phyloP scores from a whole-genome alignment of 2,888 invertebrate species.

The Cerastis leucographa region DNA sequence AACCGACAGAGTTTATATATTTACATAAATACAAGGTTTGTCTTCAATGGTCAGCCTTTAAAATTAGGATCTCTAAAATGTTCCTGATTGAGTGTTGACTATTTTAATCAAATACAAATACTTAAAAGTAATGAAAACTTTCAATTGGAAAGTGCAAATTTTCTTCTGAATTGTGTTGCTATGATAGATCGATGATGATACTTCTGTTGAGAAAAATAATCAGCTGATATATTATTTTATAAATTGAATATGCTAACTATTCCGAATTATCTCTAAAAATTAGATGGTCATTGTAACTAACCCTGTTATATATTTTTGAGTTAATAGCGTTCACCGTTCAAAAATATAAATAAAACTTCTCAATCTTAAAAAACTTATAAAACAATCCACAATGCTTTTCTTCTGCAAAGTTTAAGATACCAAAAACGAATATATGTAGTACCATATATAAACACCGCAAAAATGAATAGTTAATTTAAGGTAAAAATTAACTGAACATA shows the following conservation, averaged over 20 bases:
- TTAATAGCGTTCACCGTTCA: not conserved
- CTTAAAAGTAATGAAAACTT: not conserved
- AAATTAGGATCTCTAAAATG: not conserved
- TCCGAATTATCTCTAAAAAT: not conserved
- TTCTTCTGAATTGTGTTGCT: not conserved
- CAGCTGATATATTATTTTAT: not conserved
- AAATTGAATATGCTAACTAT: too few species aligned
- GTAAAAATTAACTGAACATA: too few species aligned
- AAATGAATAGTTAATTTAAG: not conserved
- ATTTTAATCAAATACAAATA: not conserved
- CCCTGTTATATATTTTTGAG: not conserved
- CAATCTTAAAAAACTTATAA: too few species aligned
- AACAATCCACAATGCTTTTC: not conserved
- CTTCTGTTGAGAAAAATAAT: not conserved
- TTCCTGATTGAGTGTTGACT: not conserved
- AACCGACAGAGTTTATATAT: not conserved
- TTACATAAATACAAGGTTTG: not conserved
- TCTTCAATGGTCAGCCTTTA: not conserved
- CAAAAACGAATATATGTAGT: not conserved
- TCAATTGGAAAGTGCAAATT: too few species aligned
- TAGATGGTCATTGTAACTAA: not conserved
- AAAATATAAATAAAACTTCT: not conserved
- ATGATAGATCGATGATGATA: too few species aligned
- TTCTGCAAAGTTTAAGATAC: not conserved
- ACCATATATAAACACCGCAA: not conserved